Base-by-base conservation (phyloP, 2,888 invertebrate genomes). In the Meiosimyza decipiens region DNA sequence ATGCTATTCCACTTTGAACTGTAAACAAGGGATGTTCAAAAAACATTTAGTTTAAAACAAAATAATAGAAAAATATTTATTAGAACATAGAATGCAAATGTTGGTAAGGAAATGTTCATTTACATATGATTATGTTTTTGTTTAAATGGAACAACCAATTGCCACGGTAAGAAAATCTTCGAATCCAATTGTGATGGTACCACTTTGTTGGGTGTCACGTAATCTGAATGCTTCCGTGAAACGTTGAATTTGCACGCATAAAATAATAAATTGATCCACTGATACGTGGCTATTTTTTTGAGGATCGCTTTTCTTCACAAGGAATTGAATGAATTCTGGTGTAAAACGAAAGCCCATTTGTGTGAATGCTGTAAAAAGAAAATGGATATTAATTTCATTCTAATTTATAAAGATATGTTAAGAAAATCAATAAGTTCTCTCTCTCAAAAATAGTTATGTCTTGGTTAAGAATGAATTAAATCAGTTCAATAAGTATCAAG, bases 121-220 rank as follows among this genome's bases (percentile, higher is more conserved):
- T 51, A 18, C 13, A 4, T 66, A 22, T 66, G 13, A 6, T 51
- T 52, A 16, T 51, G 65, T 40, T 9, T 67, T 55, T 7, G 57
- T 68, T 77, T 73, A 80, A 68, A 78, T 76, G 1, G 92, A 92
- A 84, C 93, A 93, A 81, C 91, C 92, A 60, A 97, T 90, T 50
- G 95, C 95, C 79, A 97, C 90, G 75, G 90, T 91, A 63, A 98
- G 88, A 82, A 97, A 98, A 83, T 98, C 97, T 89, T 98, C 98
- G 83, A 97, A 98, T 40, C 89, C 92, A 82, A 97, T 92, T 2
- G 92, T 92, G 69, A 98, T 95, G 9, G 91, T 89, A 51, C 97
- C 98, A 80, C 92, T 92, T 87, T 93, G 91, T 78, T 94, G 92
- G 0, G 90, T 89, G 84, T 98, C 97, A 69, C 94, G 91, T 71